phyloP scores from a whole-genome alignment of 2,888 invertebrate species.

The Molorchus minor region DNA sequence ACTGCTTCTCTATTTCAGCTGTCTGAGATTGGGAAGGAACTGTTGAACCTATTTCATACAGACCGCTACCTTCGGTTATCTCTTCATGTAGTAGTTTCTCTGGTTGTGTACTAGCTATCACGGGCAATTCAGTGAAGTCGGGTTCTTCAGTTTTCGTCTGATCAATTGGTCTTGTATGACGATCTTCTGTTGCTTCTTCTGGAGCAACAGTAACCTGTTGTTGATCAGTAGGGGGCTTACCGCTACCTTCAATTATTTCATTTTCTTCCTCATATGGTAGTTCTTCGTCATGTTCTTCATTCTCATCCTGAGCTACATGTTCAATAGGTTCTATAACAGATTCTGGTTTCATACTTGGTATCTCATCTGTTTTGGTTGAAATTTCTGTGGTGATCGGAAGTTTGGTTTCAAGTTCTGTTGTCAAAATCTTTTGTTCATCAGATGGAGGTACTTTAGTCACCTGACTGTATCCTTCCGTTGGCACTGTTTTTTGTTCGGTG shows the following conservation, averaged over 20 bases:
- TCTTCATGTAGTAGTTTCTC: conserved; percentile 3
- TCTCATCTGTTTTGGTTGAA: not conserved
- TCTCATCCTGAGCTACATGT: conserved; percentile 17
- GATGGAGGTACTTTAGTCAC: conserved; percentile 9
- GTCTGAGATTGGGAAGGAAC: not conserved
- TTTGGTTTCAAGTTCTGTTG: not conserved
- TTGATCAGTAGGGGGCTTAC: conserved; percentile 15
- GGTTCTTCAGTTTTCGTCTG: conserved; percentile 11
- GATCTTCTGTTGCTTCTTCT: not conserved
- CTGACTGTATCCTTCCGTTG: conserved; percentile 9
- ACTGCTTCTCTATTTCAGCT: not conserved
- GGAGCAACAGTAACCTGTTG: conserved; percentile 2
- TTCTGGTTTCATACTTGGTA: not conserved
- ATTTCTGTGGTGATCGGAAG: not conserved
- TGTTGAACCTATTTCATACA: not conserved
- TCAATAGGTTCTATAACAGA: conserved; percentile 1
- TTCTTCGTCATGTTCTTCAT: conserved; percentile 18
- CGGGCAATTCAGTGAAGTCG: conserved; percentile 25
- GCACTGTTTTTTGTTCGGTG: not conserved
- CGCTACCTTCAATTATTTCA: conserved; percentile 15
- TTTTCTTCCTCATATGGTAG: conserved; percentile 24
- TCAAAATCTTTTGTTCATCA: conserved; percentile 3
- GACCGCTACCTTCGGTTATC: not conserved
- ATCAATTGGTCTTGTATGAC: conserved; percentile 12
- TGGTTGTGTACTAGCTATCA: conserved; percentile 15